Evolutionary conservation across 2,113 vertebrate species (phyloP).

Genomic region (Bothrops jararaca): DNA sequence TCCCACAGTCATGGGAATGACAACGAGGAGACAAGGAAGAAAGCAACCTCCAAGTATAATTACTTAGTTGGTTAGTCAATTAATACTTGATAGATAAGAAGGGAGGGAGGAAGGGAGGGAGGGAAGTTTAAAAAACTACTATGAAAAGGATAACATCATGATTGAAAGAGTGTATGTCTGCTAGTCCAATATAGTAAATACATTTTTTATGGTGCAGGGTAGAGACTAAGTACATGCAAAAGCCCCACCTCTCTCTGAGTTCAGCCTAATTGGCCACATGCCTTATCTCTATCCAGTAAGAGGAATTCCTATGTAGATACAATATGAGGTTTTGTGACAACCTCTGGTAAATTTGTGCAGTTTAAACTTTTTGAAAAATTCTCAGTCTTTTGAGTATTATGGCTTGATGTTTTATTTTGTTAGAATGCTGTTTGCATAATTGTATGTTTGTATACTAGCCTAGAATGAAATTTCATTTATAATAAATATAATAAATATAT

Average conservation of each 20-base stretch:
- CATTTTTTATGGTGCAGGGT: no score
- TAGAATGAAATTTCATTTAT: not conserved
- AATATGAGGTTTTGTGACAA: not conserved
- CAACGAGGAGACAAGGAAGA: no score
- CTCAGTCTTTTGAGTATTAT: not conserved
- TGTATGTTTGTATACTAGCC: not conserved
- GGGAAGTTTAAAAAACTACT: no score
- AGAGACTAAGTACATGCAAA: not conserved
- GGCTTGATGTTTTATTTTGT: not conserved
- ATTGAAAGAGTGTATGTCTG: no score
- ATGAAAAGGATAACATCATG: no score
- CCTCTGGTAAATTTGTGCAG: not conserved
- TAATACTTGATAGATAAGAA: no score
- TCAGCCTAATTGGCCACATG: not conserved
- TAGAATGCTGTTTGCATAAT: not conserved
- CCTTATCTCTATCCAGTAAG: not conserved
- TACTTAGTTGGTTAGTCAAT: no score
- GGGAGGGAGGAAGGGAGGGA: no score
- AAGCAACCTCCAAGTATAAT: no score
- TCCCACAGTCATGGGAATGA: no score
- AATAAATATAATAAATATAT: no score
- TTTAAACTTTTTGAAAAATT: not conserved
- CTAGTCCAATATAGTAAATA: no score
- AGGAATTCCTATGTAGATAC: not conserved
- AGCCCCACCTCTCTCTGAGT: not conserved